Percentiles rank a stretch among this genome's conserved stretches.
phyloP scores from a whole-genome alignment of 1,140 invertebrate genomes.

The Dinothrombium tinctorium region DNA sequence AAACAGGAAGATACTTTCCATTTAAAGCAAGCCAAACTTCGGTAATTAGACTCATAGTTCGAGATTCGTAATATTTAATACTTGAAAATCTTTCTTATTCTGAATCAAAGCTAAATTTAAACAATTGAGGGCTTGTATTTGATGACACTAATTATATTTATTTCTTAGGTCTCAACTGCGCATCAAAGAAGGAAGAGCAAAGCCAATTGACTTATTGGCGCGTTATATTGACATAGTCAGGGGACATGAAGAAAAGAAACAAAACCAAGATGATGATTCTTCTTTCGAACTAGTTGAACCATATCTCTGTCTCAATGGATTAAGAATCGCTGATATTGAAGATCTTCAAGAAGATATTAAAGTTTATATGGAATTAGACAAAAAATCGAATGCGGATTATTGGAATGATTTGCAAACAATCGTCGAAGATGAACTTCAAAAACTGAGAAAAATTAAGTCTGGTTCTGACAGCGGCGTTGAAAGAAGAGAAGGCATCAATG shows the following conservation, averaged over 20 bases:
- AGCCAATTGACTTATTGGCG: slow-evolving; percentile 89
- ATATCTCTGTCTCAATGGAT: slow-evolving; percentile 77
- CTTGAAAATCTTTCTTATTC: too few species aligned
- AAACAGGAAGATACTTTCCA: slow-evolving; percentile 36
- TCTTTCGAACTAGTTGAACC: slow-evolving; percentile 93
- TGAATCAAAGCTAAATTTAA: too few species aligned
- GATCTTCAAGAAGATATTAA: slow-evolving; percentile 93
- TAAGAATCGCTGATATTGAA: slow-evolving; percentile 78
- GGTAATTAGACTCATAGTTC: too few species aligned
- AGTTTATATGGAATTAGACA: slow-evolving; percentile 30
- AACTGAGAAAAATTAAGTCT: slow-evolving; percentile 38
- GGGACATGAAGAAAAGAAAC: slow-evolving; percentile 17
- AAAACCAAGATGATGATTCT: background rate
- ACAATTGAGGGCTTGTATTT: too few species aligned
- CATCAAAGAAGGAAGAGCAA: slow-evolving; percentile 83
- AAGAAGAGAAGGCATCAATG: slow-evolving; percentile 73
- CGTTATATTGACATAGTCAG: slow-evolving; percentile 59
- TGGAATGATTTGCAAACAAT: slow-evolving; percentile 95
- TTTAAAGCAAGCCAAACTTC: slow-evolving; percentile 21
- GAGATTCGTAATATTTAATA: too few species aligned
- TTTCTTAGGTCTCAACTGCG: slow-evolving; percentile 31
- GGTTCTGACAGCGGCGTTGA: slow-evolving; percentile 22
- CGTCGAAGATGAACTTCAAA: slow-evolving; percentile 77
- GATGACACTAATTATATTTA: too few species aligned
- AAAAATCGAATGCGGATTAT: slow-evolving; percentile 64